Percentiles rank a stretch among this genome's conserved stretches.
These are phyloP conservation scores for Echiichthys vipera DNA, from an alignment of 2,797 vertebrate genomes.

Conservation along the genomic window DNA sequence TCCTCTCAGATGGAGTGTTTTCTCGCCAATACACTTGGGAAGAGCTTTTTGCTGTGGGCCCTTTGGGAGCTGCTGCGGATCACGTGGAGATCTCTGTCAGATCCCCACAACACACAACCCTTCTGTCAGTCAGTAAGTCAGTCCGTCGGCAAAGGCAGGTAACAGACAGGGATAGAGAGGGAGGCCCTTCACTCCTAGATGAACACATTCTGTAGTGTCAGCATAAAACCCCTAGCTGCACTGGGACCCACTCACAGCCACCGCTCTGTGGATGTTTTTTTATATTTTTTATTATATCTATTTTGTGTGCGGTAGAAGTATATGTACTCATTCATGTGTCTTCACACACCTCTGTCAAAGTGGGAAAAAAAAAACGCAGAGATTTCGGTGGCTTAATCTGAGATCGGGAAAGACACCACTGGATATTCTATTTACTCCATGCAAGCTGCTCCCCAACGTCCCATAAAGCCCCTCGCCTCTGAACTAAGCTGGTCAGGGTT, in stretches of 20 bases:
- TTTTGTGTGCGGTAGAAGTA: constrained; percentile 7
- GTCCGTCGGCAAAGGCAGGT: constrained; percentile 31
- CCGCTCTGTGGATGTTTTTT: constrained; percentile 34
- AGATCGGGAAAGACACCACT: constrained; percentile 69
- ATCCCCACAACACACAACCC: constrained; percentile 51
- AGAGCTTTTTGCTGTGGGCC: constrained; percentile 45
- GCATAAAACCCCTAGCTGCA: constrained; percentile 68
- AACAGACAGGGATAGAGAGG: constrained; percentile 43
- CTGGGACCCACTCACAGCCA: constrained; percentile 59
- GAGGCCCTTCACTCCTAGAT: constrained; percentile 65
- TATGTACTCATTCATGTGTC: constrained; percentile 13
- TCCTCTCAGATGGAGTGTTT: constrained; percentile 29
- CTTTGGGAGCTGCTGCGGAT: constrained; percentile 61
- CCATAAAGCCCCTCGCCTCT: constrained; percentile 74
- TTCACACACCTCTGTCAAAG: constrained; percentile 45
- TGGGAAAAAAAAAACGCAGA: constrained; percentile 47
- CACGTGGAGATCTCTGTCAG: constrained; percentile 65
- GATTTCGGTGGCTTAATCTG: constrained; percentile 72
- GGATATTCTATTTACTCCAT: constrained; percentile 78
- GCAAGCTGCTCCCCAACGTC: constrained; percentile 70
- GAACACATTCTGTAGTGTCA: constrained; percentile 72
- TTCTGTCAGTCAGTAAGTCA: constrained; percentile 58
- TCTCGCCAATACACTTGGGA: constrained; percentile 37
- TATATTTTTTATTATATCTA: neutral
- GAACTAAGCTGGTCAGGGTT: constrained; percentile 78